Conservation (phyloP, 1,140 invertebrate species). For the Argopecten irradians region DNA sequence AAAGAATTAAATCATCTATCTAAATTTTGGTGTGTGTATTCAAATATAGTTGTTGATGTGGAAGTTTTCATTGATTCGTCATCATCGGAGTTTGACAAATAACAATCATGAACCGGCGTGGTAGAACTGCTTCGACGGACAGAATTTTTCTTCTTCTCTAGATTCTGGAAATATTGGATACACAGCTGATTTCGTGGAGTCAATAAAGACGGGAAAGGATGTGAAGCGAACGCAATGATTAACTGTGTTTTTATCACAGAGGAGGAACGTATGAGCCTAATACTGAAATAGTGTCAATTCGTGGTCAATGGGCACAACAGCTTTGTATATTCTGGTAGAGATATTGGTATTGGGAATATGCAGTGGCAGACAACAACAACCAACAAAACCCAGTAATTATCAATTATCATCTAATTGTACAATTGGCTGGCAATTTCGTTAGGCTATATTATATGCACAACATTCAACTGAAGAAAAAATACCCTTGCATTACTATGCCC, state of each 20-base stretch:
- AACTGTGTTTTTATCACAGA: neutral
- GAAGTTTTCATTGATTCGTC: neutral
- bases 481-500: too few species aligned
- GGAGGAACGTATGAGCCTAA: neutral
- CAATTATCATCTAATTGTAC: too few species aligned
- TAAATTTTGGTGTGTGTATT: neutral
- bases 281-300: neutral
- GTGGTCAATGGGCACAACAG: constrained; percentile 3
- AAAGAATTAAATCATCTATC: neutral
- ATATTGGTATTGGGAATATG: constrained; percentile 14
- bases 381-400: too few species aligned
- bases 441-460: too few species aligned
- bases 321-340: neutral
- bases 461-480: too few species aligned
- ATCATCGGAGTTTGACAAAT: too few species aligned
- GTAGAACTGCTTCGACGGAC: too few species aligned
- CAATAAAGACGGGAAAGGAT: neutral
- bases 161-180: too few species aligned
- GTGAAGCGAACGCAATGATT: neutral
- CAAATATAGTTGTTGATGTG: neutral
- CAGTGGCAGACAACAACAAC: constrained; percentile 20
- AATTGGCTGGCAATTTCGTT: too few species aligned
- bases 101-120: too few species aligned
- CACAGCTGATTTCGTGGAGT: neutral
- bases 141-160: too few species aligned